Conservation (phyloP, 2,888 invertebrate genomes). For the Periphyllus acericola region DNA sequence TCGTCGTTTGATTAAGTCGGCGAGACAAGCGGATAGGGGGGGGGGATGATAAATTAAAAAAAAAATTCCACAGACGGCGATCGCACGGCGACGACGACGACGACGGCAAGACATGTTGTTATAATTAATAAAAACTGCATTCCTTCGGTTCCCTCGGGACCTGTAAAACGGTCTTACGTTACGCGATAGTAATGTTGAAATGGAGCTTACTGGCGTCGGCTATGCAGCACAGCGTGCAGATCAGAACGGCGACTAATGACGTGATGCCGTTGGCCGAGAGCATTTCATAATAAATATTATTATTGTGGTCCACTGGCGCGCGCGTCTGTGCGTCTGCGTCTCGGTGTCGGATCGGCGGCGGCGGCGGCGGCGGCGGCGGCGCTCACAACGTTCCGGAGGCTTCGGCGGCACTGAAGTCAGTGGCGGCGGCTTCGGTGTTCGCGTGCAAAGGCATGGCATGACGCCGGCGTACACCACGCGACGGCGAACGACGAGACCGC, state of each 20-base stretch:
- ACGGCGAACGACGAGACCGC: not conserved
- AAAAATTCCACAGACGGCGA: too few relatives aligned
- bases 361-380: not conserved
- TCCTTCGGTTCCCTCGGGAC: too few relatives aligned
- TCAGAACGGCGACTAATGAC: conserved; percentile 43
- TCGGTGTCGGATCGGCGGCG: not conserved
- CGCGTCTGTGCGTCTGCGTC: not conserved
- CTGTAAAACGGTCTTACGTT: too few relatives aligned
- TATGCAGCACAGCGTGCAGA: conserved; percentile 51
- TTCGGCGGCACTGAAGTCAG: not conserved
- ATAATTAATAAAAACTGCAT: too few relatives aligned
- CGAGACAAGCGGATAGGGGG: too few relatives aligned
- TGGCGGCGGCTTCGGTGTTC: not conserved
- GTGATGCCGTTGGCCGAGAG: conserved; percentile 56
- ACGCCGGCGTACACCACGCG: not conserved
- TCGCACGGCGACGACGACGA: too few relatives aligned
- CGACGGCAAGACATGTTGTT: too few relatives aligned
- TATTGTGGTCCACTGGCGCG: not conserved
- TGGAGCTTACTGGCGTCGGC: conserved; percentile 52
- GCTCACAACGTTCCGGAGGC: not conserved
- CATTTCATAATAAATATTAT: conserved; percentile 49
- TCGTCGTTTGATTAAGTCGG: too few relatives aligned
- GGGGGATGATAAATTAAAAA: too few relatives aligned
- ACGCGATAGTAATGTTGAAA: too few relatives aligned
- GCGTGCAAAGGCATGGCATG: conserved; percentile 35